These are phyloP conservation scores for Macroglossus sobrinus DNA, from an alignment of 2,113 vertebrate genomes.

Conservation along the genomic window DNA sequence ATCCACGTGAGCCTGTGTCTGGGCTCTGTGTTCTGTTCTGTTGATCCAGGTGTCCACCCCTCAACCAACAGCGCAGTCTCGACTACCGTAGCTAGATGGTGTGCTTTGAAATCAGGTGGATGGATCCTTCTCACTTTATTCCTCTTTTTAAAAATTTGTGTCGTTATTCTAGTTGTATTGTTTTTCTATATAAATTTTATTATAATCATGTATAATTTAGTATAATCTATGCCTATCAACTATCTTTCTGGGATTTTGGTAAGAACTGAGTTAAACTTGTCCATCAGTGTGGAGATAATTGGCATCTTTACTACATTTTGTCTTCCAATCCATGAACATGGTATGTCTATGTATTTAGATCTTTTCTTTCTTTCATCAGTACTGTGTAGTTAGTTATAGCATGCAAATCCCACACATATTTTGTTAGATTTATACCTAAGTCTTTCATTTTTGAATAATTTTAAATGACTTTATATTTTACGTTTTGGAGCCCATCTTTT, in stretches of 20 bases:
- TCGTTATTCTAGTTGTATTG: not conserved
- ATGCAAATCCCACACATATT: not conserved
- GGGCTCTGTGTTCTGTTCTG: not conserved
- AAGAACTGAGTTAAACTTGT: not conserved
- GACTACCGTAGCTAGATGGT: not conserved
- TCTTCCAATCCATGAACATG: not conserved
- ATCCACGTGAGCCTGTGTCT: not conserved
- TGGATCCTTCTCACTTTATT: not conserved
- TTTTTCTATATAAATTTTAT: not conserved
- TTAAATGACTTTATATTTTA: not conserved
- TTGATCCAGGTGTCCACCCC: not conserved
- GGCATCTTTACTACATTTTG: not conserved
- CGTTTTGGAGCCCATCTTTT: too few species aligned
- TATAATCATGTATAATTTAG: too few species aligned
- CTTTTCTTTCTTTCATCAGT: not conserved
- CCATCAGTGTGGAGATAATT: not conserved
- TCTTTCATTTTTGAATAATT: not conserved
- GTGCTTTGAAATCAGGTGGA: not conserved
- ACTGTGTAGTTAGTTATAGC: not conserved
- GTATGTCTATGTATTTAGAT: not conserved
- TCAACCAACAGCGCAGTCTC: not conserved
- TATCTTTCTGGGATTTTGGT: not conserved
- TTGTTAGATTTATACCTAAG: not conserved
- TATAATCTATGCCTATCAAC: not conserved
- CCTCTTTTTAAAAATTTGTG: not conserved